Evolutionary conservation across 2,113 vertebrate genomes (phyloP).

Genomic region (Coryphaenoides rupestris): DNA sequence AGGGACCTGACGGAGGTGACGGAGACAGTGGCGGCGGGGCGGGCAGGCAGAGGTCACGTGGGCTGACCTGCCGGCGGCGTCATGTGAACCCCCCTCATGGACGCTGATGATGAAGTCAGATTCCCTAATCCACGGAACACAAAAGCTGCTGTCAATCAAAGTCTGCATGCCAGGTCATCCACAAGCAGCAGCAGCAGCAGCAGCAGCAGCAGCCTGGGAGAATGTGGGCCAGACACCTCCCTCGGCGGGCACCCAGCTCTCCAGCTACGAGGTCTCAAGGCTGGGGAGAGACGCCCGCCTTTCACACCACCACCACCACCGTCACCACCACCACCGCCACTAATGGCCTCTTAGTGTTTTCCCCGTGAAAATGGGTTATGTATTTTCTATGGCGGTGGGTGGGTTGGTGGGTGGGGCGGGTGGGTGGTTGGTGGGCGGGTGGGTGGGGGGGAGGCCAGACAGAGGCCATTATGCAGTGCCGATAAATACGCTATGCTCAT

Average conservation of each 20-base stretch:
- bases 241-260: neutral
- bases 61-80: constrained; percentile 62
- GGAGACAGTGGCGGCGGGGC: constrained; percentile 23
- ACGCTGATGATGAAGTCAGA: constrained; percentile 79
- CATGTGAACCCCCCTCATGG: constrained; percentile 65
- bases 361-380: constrained; percentile 33
- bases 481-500: constrained; percentile 56
- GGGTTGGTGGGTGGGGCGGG: too few relatives aligned
- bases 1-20: constrained; percentile 11
- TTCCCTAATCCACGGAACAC: constrained; percentile 73
- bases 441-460: neutral
- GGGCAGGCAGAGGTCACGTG: constrained; percentile 52
- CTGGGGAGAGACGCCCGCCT: constrained; percentile 38
- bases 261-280: constrained; percentile 67
- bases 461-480: constrained; percentile 17
- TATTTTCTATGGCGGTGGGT: constrained; percentile 24
- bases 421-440: too few relatives aligned
- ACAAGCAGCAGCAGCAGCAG: too few relatives aligned
- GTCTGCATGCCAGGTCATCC: constrained; percentile 14
- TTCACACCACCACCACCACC: constrained; percentile 36
- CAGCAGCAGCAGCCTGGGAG: too few relatives aligned
- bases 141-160: constrained; percentile 75
- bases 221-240: too few relatives aligned
- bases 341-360: constrained; percentile 70
- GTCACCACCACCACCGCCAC: constrained; percentile 33